Evolutionary conservation across 2,797 vertebrate genomes (phyloP).

Genomic region (Pampus argenteus): DNA sequence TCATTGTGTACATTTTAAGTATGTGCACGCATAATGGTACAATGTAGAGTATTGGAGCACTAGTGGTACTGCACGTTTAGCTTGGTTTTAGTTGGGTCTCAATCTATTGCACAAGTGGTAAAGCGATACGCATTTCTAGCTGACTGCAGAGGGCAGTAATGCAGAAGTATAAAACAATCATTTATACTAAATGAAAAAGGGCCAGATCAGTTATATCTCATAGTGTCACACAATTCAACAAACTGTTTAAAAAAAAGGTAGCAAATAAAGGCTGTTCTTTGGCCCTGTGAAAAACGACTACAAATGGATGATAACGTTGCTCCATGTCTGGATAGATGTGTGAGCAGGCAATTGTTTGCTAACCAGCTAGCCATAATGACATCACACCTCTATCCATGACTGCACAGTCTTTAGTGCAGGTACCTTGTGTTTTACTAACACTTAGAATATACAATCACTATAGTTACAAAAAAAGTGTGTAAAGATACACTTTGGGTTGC

Average conservation of each 20-base stretch:
- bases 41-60: background rate
- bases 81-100: background rate
- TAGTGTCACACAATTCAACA: background rate
- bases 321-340: too few relatives aligned
- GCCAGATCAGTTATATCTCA: background rate
- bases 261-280: background rate
- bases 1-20: background rate
- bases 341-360: background rate
- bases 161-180: background rate
- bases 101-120: background rate
- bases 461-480: background rate
- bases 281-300: background rate
- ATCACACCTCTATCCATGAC: background rate
- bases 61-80: background rate
- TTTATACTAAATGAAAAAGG: background rate
- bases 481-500: too few relatives aligned
- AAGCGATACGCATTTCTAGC: background rate
- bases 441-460: background rate
- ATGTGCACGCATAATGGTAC: background rate
- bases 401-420: too few relatives aligned
- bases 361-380: background rate
- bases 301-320: background rate
- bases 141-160: background rate
- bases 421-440: background rate
- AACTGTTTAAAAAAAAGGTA: background rate